A percentile compares a stretch with the other conserved stretches of the same genome.
Conservation (phyloP, 2,888 invertebrate genomes). For the Philereme transversata region DNA sequence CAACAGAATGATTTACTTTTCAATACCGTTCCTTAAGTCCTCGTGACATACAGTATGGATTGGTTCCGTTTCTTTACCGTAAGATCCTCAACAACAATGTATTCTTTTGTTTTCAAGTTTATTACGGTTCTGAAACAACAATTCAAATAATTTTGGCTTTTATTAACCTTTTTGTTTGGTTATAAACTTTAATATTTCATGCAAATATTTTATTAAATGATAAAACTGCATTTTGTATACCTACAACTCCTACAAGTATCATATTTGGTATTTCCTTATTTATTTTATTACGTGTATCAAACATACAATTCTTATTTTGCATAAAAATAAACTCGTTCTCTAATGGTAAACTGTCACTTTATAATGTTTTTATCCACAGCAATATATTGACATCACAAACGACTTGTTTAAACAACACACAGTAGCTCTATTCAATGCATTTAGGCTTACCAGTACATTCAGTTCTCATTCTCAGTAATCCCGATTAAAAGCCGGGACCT, state of each 20-base stretch:
- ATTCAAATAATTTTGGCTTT: not conserved
- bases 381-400: slow-evolving; percentile 37
- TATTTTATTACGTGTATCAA: not conserved
- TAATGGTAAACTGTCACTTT: slow-evolving; percentile 4
- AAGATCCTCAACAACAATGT: slow-evolving; percentile 11
- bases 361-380: slow-evolving; percentile 10
- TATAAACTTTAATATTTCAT: not conserved
- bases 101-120: slow-evolving; percentile 22
- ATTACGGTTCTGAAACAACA: slow-evolving; percentile 1
- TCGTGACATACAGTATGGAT: slow-evolving; percentile 29
- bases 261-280: not conserved
- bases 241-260: not conserved
- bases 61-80: slow-evolving; percentile 20
- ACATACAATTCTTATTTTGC: not conserved
- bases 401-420: slow-evolving; percentile 34
- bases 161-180: slow-evolving; percentile 3
- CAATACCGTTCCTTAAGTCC: slow-evolving; percentile 35
- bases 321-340: not conserved
- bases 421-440: slow-evolving; percentile 32
- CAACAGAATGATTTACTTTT: slow-evolving; percentile 46
- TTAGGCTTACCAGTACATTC: slow-evolving; percentile 20
- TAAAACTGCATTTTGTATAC: not conserved
- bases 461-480: slow-evolving; percentile 36
- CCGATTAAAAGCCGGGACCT: slow-evolving; percentile 40
- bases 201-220: not conserved